Evolutionary conservation across 2,888 invertebrate species (phyloP).

Genomic region (Nomada ferruginata): DNA sequence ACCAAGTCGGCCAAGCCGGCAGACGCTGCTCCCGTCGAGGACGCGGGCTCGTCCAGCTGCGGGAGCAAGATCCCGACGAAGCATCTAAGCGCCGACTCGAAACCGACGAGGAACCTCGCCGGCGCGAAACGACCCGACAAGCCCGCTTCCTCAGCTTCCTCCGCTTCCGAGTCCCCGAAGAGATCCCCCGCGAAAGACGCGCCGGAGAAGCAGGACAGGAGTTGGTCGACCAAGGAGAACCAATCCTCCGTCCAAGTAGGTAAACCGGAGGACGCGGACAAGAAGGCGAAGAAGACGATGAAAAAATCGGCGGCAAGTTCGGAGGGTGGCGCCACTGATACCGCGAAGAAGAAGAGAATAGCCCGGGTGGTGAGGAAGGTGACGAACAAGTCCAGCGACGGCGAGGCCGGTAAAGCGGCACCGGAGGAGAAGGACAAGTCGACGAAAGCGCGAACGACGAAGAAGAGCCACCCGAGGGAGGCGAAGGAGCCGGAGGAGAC

Average conservation of each 20-base stretch:
- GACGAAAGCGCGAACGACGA: constrained; percentile 41
- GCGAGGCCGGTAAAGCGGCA: constrained; percentile 63
- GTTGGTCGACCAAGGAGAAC: constrained; percentile 13
- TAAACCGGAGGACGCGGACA: constrained; percentile 68
- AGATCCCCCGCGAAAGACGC: constrained; percentile 63
- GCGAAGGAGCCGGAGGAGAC: background rate
- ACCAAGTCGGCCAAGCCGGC: constrained; percentile 77
- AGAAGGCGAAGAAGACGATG: constrained; percentile 67
- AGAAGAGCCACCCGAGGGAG: background rate
- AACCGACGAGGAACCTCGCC: constrained; percentile 57
- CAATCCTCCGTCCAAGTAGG: constrained; percentile 62
- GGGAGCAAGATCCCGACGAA: constrained; percentile 81
- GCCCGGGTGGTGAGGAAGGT: constrained; percentile 78
- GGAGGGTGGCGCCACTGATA: constrained; percentile 69
- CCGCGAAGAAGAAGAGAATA: constrained; percentile 77
- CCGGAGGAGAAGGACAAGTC: constrained; percentile 64
- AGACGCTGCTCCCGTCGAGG: constrained; percentile 63
- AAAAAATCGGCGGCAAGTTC: constrained; percentile 64
- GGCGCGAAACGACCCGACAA: constrained; percentile 63
- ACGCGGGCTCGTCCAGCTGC: constrained; percentile 65
- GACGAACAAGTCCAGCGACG: constrained; percentile 76
- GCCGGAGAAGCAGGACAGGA: constrained; percentile 19
- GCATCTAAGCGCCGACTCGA: constrained; percentile 68
- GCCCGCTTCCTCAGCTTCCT: constrained; percentile 56
- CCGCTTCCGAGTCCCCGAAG: constrained; percentile 55